Percentiles rank a stretch among this genome's conserved stretches.
Evolutionary conservation across 2,113 vertebrate genomes (phyloP).

Genomic region (Accipiter cooperii): DNA sequence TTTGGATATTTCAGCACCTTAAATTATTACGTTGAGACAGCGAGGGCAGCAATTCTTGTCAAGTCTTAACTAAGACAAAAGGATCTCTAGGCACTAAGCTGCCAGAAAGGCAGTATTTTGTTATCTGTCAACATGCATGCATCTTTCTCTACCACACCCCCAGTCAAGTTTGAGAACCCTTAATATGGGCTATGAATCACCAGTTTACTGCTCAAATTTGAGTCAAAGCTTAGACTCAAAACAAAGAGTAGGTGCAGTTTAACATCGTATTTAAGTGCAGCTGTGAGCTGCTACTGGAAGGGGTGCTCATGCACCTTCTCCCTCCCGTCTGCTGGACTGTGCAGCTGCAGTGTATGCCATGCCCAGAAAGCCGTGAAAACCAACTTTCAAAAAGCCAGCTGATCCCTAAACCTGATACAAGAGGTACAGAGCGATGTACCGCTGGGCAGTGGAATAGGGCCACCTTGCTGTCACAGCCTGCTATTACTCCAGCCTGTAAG

Average conservation of each 20-base stretch:
- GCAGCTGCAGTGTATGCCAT: neutral
- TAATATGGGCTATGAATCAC: neutral
- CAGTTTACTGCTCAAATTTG: neutral
- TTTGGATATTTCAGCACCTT: neutral
- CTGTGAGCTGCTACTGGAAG: neutral
- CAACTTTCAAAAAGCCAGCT: neutral
- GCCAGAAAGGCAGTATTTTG: neutral
- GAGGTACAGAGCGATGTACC: neutral
- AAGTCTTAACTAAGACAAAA: neutral
- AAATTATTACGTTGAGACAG: neutral
- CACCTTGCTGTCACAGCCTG: constrained; percentile 11
- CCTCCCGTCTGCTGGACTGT: neutral
- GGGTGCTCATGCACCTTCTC: neutral
- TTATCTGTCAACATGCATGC: neutral
- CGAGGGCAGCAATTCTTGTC: neutral
- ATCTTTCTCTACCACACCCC: neutral
- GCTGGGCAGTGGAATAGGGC: neutral
- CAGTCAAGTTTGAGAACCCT: neutral
- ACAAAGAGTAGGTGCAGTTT: neutral
- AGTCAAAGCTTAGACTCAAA: neutral
- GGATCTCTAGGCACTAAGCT: neutral
- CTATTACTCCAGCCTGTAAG: neutral
- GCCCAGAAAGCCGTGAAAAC: neutral
- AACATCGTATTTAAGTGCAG: neutral
- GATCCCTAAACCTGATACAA: neutral